phyloP scores from a whole-genome alignment of 2,888 invertebrate species.

The Hirtodrosophila alboralis region DNA sequence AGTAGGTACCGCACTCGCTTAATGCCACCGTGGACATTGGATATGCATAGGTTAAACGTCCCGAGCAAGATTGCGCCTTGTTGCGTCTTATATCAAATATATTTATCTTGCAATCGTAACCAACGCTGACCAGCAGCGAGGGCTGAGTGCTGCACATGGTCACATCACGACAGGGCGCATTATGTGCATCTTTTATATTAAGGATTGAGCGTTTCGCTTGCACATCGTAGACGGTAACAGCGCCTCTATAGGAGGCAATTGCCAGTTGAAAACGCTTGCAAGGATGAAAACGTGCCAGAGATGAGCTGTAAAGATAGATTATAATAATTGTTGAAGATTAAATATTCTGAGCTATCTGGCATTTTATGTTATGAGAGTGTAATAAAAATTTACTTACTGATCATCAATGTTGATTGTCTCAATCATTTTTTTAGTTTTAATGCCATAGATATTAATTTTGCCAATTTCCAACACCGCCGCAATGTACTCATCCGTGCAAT shows the following conservation, averaged over 20 bases:
- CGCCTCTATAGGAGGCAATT: conserved; percentile 81
- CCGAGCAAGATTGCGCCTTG: conserved; percentile 70
- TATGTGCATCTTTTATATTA: conserved; percentile 76
- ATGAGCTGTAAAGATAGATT: no score
- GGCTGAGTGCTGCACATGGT: conserved; percentile 79
- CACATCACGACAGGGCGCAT: conserved; percentile 82
- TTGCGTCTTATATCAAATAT: conserved; percentile 82
- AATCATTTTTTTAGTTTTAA: conserved; percentile 80
- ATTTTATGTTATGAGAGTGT: no score
- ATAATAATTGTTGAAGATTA: no score
- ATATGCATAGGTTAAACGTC: conserved; percentile 68
- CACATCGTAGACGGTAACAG: conserved; percentile 81
- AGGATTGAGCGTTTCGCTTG: conserved; percentile 79
- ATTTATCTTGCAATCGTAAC: conserved; percentile 83
- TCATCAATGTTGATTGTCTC: conserved; percentile 80
- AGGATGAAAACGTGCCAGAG: conserved; percentile 83
- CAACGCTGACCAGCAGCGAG: conserved; percentile 81
- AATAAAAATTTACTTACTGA: conserved; percentile 64
- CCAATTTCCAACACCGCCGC: conserved; percentile 82
- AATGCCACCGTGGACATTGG: conserved; percentile 81
- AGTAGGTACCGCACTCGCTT: conserved; percentile 82
- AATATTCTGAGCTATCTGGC: no score
- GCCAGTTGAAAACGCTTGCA: conserved; percentile 81
- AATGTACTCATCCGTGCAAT: conserved; percentile 82
- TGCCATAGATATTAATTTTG: conserved; percentile 80